A percentile compares a stretch with the other conserved stretches of the same genome.
phyloP scores from a whole-genome alignment of 2,797 vertebrate species.

The Alectoris magna region DNA sequence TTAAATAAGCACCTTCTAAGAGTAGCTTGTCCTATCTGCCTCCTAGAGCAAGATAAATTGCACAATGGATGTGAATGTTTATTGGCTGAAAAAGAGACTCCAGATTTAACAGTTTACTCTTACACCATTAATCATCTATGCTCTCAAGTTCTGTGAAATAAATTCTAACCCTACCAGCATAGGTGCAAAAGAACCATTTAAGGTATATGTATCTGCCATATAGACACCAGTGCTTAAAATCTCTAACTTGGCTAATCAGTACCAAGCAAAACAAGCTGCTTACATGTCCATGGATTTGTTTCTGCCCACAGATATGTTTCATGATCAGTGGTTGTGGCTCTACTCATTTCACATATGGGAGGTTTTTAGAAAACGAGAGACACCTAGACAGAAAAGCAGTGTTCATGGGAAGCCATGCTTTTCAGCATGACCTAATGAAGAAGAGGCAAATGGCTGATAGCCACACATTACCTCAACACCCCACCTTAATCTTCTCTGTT shows the following conservation, averaged over 20 bases:
- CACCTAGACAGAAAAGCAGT: background rate
- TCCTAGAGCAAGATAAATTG: background rate
- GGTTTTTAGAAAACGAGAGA: background rate
- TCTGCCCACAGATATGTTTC: background rate
- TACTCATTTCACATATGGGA: background rate
- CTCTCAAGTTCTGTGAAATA: background rate
- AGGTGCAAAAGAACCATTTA: background rate
- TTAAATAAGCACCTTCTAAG: background rate
- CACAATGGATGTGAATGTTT: background rate
- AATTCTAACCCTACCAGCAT: background rate
- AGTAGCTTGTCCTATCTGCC: background rate
- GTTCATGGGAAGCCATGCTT: background rate
- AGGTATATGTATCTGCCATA: fast-evolving
- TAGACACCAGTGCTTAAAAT: background rate
- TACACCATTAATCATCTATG: background rate
- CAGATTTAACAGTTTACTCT: background rate
- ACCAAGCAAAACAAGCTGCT: background rate
- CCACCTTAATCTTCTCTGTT: background rate
- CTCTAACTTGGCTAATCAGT: background rate
- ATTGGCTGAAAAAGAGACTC: fast-evolving
- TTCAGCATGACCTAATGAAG: background rate
- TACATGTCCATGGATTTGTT: fast-evolving
- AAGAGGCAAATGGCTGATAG: background rate
- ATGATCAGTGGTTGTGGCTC: background rate
- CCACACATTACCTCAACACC: background rate